Evolutionary conservation across 2,113 vertebrate species (phyloP), one percentile per base, ranked within the genome.

Genomic region (Cyprinus carpio): DNA sequence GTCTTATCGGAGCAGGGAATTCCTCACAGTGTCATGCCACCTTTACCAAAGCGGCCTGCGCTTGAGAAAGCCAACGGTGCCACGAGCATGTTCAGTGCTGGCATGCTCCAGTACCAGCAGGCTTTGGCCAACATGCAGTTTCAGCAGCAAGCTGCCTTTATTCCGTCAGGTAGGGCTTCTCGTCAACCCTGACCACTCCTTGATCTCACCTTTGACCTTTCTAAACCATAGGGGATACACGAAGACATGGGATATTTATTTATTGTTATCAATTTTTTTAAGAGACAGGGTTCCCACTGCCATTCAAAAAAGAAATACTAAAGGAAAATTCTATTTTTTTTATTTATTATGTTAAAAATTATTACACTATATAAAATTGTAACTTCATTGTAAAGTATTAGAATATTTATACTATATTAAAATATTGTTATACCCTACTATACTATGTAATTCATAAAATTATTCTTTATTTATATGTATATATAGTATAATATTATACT

Each of bases 91-190:
- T 99, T 99, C 96, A 99, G 97, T 94, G 93, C 97, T 91, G 95
- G 98, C 96, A 97, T 99, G 95, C 97, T 99, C 94, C 98, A 99
- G 89, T 99, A 99, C 94, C 98, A 99, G 94, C 98, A 99, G 95
- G 98, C 98, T 93, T 96, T 99, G 93, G 98, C 98, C 96, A 99
- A 96, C 96, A 99, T 99, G 98, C 98, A 99, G 95, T 95, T 99
- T 93, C 98, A 98, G 91, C 98, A 99, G 93, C 98, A 99, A 92
- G 96, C 98, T 88, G 96, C 98, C 78, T 99, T 99, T 91, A 96
- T 99, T 92, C 98, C 98, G 92, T 98, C 98, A 98, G 98, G 98
- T 99, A 97, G 94, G 98, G 89, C 75, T 90, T 34, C 82, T 82
- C 37, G 27, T 46, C 77, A 93, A 93, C 95, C 94, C 90, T 92